Evolutionary conservation across 2,888 invertebrate genomes (phyloP), one percentile per base, ranked within the genome.

Genomic region (Cenopis cana): DNA sequence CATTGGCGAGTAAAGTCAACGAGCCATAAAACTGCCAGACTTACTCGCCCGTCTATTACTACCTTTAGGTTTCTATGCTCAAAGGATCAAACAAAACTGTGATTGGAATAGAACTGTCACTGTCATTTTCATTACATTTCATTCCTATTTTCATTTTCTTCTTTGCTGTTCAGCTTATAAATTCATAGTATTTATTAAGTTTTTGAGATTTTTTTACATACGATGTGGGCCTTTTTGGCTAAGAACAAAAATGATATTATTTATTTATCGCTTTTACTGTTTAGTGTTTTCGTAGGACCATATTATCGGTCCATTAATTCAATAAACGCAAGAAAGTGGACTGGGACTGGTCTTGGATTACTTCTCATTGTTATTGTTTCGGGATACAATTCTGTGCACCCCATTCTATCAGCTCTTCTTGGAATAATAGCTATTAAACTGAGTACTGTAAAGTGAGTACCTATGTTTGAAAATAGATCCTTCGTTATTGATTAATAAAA

Each of bases 201-300:
- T 38, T 8, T 6, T n/a, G n/a, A 46, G 12, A 36, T 17, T 1
- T 29, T 4, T 29, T 33, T 20, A 52, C 46, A 50, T 1, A 80
- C 80, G 77, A 90, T 93, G 90, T 80, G 82, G 75, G 74, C 87
- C 2, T 90, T 93, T 77, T 49, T 93, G 59, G 82, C 80, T 61
- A 97, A 96, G 95, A 95, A 95, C 82, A 89, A 94, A 80, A 96
- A 97, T 84, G 97, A 97, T 89, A 90, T 97, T 66, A 93, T 97
- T 78, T 97, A 97, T 86, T 91, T 97, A 66, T 84, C 91, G 14
- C 89, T 97, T 62, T 88, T 97, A 74, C 82, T 97, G 65, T 91
- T 94, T 65, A 96, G 96, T 82, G 95, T 97, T 73, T 94, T 91
- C 18, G 94, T 96, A 78, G 97, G 97, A 0, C 93, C 94, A 49